Evolutionary conservation across 2,113 vertebrate genomes (phyloP), one percentile per base, ranked within the genome.

Genomic region (Corythoichthys intestinalis): DNA sequence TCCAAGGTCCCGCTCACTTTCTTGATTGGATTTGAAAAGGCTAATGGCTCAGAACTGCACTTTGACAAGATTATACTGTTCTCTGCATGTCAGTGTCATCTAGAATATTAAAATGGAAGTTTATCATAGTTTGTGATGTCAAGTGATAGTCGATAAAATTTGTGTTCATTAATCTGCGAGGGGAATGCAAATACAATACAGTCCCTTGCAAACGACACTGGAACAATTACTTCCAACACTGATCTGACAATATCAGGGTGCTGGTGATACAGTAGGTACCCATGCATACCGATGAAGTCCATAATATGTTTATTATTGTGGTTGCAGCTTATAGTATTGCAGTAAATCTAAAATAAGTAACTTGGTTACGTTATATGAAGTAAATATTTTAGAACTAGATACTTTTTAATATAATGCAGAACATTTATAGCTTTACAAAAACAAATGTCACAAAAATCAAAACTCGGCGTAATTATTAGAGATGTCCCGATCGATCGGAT

Each of bases 1-100:
- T 68, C 15, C 54, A 73, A 52, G 59, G 66, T 74, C 72, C 59
- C 70, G 79, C 7, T 17, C 35, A 62, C 13, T 67, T 61, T 52
- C 57, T 65, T 52, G 11, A 52, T 66, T 61, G 28, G 58, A 61
- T 72, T 72, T 77, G 41, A 28, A 9, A 8, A 71, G 4, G 28
- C 39, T 71, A 72, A 79, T 77, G 56, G 46, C 3, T 59, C 49
- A 53, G 17, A 83, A 39, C 6, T 67, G 15, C 63, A 48, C 70
- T 72, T 44, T 50, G 53, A 75, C 10, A 57, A 81, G 78, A 72
- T 52, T 39, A 50, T 39, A 8, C 9, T 56, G 20, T 56, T 28
- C 20, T 28, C 34, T 56, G 34, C 53, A 54, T 48, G 35, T 53
- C 4, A 44, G 14, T 35, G 6, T 44, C 38, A 47, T 20, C 49